Conservation (phyloP, 2,113 vertebrate species). For the Mustelus asterias region DNA sequence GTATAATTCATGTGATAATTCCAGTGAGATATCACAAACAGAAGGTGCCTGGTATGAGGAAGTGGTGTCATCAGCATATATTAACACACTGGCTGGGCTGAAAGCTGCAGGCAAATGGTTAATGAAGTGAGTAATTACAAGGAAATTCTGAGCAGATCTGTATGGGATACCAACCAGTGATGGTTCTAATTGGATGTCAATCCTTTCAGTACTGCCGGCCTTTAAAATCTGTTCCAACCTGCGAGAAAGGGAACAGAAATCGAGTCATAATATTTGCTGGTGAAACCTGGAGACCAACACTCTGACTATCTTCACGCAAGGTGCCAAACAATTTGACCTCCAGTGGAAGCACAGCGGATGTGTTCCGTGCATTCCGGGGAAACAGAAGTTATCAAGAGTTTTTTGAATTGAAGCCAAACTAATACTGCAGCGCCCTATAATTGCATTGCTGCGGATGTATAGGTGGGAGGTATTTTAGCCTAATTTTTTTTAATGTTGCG, state of each 20-base stretch:
- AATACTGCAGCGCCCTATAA: background rate
- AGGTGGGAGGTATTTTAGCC: background rate
- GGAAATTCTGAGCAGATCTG: background rate
- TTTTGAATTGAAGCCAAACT: slow-evolving; percentile 1
- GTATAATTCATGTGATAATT: slow-evolving; percentile 14
- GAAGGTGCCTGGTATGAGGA: background rate
- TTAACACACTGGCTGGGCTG: background rate
- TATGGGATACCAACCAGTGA: background rate
- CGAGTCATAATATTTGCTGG: background rate
- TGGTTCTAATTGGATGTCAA: slow-evolving; percentile 10
- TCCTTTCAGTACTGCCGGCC: background rate
- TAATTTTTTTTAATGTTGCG: background rate
- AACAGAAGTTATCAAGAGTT: background rate
- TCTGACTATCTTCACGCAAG: background rate
- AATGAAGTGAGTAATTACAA: slow-evolving; percentile 22
- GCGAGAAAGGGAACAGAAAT: background rate
- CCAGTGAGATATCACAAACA: slow-evolving; percentile 31
- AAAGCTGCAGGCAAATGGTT: slow-evolving; percentile 23
- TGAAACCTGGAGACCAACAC: background rate
- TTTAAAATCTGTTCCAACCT: background rate
- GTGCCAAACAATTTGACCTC: slow-evolving; percentile 13
- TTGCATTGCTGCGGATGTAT: background rate
- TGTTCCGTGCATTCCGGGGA: background rate
- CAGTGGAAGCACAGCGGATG: background rate
- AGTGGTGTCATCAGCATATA: slow-evolving; percentile 20